These are phyloP conservation scores for Cheilosia variabilis DNA, from an alignment of 2,888 invertebrate genomes.

Conservation along the genomic window DNA sequence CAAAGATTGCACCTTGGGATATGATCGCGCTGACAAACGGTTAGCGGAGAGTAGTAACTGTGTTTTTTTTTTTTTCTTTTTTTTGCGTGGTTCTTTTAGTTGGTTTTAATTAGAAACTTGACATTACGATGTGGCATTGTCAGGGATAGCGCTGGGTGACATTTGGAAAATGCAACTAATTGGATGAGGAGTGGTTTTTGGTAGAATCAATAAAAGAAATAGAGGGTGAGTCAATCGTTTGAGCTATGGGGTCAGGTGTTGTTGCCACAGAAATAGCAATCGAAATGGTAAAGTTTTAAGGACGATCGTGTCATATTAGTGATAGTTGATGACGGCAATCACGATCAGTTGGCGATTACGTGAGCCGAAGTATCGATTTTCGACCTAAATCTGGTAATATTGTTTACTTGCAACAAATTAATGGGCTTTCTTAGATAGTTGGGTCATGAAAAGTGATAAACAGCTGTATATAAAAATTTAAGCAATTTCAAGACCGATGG, in stretches of 20 bases:
- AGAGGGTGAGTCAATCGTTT: background rate
- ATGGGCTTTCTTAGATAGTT: no score
- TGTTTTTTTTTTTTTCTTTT: no score
- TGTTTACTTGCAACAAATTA: no score
- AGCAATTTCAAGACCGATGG: no score
- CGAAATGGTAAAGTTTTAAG: background rate
- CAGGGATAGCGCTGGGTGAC: conserved; percentile 26
- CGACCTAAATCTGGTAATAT: no score
- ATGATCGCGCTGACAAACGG: conserved; percentile 4
- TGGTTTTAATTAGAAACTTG: conserved; percentile 65
- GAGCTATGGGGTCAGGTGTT: background rate
- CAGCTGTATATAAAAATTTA: no score
- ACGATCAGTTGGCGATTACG: background rate
- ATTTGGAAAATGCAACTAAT: conserved; percentile 23
- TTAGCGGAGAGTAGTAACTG: conserved; percentile 3
- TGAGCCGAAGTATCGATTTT: no score
- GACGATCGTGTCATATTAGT: background rate
- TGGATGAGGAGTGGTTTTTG: conserved; percentile 23
- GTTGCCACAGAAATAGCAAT: background rate
- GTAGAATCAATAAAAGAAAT: background rate
- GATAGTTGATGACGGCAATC: background rate
- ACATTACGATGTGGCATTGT: conserved; percentile 51
- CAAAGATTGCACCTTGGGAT: conserved; percentile 67
- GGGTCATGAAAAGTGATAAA: no score
- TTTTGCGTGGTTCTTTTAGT: conserved; percentile 3